These are phyloP conservation scores for Stegophylla sp. DNA, from an alignment of 2,888 invertebrate genomes.

Conservation along the genomic window DNA sequence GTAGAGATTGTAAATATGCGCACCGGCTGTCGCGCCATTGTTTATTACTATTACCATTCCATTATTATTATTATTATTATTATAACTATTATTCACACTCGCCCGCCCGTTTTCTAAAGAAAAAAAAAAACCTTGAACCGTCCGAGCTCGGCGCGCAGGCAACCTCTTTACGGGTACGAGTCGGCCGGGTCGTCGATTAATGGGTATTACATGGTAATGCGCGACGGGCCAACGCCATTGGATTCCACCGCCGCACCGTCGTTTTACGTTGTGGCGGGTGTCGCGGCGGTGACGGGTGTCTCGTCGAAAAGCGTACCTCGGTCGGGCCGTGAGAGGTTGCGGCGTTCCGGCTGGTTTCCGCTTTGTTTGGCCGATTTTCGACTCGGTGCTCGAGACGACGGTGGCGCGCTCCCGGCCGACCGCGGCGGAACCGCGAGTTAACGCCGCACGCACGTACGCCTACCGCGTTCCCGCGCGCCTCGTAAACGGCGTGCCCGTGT, in stretches of 20 bases:
- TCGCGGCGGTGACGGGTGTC: not conserved
- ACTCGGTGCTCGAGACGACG: not conserved
- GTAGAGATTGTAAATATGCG: no score
- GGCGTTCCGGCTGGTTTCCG: constrained; percentile 29
- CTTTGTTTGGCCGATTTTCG: constrained; percentile 38
- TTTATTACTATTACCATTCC: no score
- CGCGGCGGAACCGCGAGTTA: no score
- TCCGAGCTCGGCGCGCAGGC: constrained; percentile 3
- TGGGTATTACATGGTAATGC: constrained; percentile 41
- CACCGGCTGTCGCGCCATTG: no score
- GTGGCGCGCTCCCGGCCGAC: not conserved
- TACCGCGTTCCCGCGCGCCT: not conserved
- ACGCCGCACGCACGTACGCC: not conserved
- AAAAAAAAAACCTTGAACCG: constrained; percentile 48
- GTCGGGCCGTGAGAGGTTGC: constrained; percentile 49
- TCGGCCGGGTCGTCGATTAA: constrained; percentile 40
- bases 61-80: no score
- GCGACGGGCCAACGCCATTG: constrained; percentile 15
- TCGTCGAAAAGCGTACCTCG: constrained; percentile 36
- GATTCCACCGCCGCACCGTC: not conserved
- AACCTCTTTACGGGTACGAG: constrained; percentile 42
- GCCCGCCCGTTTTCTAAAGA: no score
- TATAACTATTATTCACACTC: no score
- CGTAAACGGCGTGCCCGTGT: not conserved
- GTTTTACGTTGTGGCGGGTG: not conserved